Evolutionary conservation across 2,888 invertebrate genomes (phyloP).

Genomic region (Nomada ferruginata): DNA sequence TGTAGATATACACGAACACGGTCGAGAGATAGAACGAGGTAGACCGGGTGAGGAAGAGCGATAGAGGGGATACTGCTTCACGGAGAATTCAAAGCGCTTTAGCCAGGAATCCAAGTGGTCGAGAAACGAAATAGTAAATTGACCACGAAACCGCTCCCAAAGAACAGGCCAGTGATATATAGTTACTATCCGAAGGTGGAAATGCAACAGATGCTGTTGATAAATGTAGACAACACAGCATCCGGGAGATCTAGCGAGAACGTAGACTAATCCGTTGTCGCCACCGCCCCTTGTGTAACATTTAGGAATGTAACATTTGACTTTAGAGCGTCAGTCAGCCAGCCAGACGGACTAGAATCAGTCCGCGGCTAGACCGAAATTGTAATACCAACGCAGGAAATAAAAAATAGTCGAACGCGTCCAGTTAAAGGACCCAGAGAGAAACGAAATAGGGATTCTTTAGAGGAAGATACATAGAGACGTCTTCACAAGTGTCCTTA

Average conservation of each 20-base stretch:
- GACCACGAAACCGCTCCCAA: slow-evolving; percentile 49
- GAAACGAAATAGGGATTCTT: slow-evolving; percentile 17
- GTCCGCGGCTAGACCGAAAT: neutral
- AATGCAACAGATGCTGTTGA: slow-evolving; percentile 54
- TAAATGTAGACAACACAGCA: slow-evolving; percentile 18
- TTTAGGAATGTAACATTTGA: slow-evolving; percentile 58
- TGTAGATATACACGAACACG: slow-evolving; percentile 42
- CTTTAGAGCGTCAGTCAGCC: neutral
- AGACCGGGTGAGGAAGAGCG: neutral
- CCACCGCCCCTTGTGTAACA: slow-evolving; percentile 1
- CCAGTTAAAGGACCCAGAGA: neutral
- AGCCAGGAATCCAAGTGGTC: slow-evolving; percentile 23
- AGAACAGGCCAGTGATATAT: slow-evolving; percentile 63
- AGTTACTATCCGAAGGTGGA: slow-evolving; percentile 34
- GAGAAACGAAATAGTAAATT: slow-evolving; percentile 26
- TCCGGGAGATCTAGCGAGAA: slow-evolving; percentile 23
- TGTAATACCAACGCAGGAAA: neutral
- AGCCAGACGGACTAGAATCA: neutral
- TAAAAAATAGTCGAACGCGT: neutral
- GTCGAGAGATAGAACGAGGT: neutral
- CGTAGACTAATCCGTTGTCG: neutral
- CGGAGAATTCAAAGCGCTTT: slow-evolving; percentile 11
- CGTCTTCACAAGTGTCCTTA: slow-evolving; percentile 67
- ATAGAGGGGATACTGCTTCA: neutral
- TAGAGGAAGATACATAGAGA: slow-evolving; percentile 36